Percentiles rank a stretch among this genome's conserved stretches.
These are phyloP conservation scores for Aspiorhynchus laticeps DNA, from an alignment of 2,113 vertebrate genomes.

Conservation along the genomic window DNA sequence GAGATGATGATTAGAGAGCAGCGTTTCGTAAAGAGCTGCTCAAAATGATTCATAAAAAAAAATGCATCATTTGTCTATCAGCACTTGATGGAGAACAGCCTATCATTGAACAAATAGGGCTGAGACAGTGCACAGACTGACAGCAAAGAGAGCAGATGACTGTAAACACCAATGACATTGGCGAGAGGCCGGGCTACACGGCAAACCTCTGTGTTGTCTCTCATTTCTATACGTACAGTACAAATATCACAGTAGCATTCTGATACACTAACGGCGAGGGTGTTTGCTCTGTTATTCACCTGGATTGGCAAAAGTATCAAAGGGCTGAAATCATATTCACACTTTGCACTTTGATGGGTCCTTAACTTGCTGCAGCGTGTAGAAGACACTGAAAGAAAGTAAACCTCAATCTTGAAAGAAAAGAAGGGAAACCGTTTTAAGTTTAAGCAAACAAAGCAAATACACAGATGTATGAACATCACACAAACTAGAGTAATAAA, in stretches of 20 bases:
- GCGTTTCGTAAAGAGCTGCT: conserved; percentile 39
- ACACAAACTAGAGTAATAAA: not conserved
- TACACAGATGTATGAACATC: not conserved
- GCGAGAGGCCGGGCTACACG: not conserved
- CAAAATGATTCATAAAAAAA: conserved; percentile 54
- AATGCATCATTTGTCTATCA: conserved; percentile 53
- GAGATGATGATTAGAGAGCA: conserved; percentile 47
- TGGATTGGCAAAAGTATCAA: conserved; percentile 29
- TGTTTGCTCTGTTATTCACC: conserved; percentile 11
- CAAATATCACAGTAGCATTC: not conserved
- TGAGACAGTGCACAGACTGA: not conserved
- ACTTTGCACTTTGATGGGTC: conserved; percentile 22
- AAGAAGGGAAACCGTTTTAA: conserved; percentile 10
- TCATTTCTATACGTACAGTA: not conserved
- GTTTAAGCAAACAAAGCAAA: conserved; percentile 26
- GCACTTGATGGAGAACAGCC: conserved; percentile 47
- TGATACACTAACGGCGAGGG: not conserved
- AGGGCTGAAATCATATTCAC: conserved; percentile 12
- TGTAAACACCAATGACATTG: conserved; percentile 8
- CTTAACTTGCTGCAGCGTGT: conserved; percentile 26
- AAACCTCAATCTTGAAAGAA: conserved; percentile 4
- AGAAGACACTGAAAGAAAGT: conserved; percentile 18
- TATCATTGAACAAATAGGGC: conserved; percentile 11
- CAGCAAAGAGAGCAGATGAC: conserved; percentile 1
- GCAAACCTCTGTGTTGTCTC: not conserved